Evolutionary conservation across 1,140 invertebrate species (phyloP), one percentile per base, ranked within the genome.

Genomic region (Plodia interpunctella): DNA sequence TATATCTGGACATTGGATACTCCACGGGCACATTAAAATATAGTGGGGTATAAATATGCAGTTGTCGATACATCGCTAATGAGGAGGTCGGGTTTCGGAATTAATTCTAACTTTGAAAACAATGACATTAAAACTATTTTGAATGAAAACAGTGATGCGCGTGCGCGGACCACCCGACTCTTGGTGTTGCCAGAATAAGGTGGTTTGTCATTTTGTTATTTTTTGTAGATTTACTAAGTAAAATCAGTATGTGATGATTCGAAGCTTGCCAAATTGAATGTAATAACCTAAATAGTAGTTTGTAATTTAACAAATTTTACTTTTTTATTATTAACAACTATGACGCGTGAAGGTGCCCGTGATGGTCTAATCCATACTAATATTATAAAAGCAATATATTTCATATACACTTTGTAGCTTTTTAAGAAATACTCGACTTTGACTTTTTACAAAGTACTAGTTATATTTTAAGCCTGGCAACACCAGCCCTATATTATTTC

Each of bases 141-240:
- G 38, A 35, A 44, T 44, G 38, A 44, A 44, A 44, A 44, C 38
- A 44, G 1, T 1, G 10, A 32, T 32, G 38, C 38, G 38, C 38
- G 38, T 17, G 38, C 38, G 38, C n/a, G 15, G 38, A 44, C 38
- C 38, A 44, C 73, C 72, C 70, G 70, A 61, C 67, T 50, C 70
- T 63, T 69, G 51, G 69, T 70, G 66, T 74, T 76, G 68, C 72
- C 73, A 76, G 77, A 73, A 78, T 71, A 76, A 76, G 75, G n/a
- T n/a, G n/a, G n/a, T n/a, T n/a, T n/a, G n/a, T n/a, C n/a, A n/a
- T n/a, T n/a, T n/a, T n/a, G n/a, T n/a, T n/a, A n/a, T n/a, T n/a
- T n/a, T n/a, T n/a, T n/a, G n/a, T n/a, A n/a, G n/a, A n/a, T n/a
- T n/a, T n/a, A n/a, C n/a, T n/a, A n/a, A n/a, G n/a, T n/a, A n/a